Evolutionary conservation across 2,113 vertebrate genomes (phyloP).

Genomic region (Clarias gariepinus): DNA sequence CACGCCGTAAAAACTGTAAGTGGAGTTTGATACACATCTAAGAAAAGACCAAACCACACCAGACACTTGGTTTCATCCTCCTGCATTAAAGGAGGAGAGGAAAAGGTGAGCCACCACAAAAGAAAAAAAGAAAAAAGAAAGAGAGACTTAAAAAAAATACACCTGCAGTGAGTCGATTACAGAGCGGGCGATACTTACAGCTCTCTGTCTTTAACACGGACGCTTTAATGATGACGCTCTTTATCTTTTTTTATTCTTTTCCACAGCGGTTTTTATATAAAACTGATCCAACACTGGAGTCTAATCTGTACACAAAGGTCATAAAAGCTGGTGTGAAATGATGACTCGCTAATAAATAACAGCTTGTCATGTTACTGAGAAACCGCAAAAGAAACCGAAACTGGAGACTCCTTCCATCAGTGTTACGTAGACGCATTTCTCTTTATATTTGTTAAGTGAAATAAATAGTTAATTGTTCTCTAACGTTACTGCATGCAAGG

Average conservation of each 20-base stretch:
- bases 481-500: too few species aligned
- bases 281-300: neutral
- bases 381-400: neutral
- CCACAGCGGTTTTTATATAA: too few species aligned
- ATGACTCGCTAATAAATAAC: neutral
- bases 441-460: neutral
- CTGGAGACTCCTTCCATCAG: neutral
- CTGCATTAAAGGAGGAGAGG: conserved; percentile 33
- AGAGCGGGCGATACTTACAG: neutral
- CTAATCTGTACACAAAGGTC: neutral
- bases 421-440: neutral
- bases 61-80: conserved; percentile 46
- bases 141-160: conserved; percentile 26
- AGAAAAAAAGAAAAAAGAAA: neutral
- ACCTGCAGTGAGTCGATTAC: conserved; percentile 2
- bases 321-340: neutral
- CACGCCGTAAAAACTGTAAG: conserved; percentile 48
- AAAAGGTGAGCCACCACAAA: neutral
- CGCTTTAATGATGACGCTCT: neutral
- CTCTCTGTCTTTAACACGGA: neutral
- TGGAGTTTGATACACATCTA: conserved; percentile 52
- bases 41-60: conserved; percentile 52
- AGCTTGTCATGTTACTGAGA: neutral
- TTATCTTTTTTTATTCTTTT: neutral
- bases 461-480: too few species aligned